Evolutionary conservation across 2,797 vertebrate genomes (phyloP).

Genomic region (Tangara arthus): DNA sequence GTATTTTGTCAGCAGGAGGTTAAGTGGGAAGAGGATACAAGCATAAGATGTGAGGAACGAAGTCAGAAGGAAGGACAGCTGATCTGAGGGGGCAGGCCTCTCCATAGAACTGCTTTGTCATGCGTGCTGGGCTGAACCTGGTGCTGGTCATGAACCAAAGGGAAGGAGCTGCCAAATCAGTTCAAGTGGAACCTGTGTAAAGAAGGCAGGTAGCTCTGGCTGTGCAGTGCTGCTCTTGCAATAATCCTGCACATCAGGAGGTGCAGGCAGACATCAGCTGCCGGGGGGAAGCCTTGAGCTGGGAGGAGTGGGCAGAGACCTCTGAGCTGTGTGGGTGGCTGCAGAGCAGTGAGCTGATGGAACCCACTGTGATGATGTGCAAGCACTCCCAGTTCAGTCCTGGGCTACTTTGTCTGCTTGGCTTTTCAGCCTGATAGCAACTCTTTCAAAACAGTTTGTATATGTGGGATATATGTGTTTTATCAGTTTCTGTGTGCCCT

Average conservation of each 20-base stretch:
- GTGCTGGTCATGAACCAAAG: rapidly evolving
- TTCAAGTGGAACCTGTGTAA: rapidly evolving
- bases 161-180: background rate
- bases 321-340: rapidly evolving
- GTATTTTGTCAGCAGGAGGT: background rate
- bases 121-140: background rate
- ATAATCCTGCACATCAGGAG: background rate
- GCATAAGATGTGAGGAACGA: background rate
- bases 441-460: background rate
- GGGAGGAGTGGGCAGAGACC: background rate
- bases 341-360: background rate
- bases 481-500: background rate
- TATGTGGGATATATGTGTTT: rapidly evolving
- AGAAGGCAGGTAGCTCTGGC: background rate
- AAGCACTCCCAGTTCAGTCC: background rate
- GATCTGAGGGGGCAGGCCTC: background rate
- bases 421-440: background rate
- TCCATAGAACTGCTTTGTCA: background rate
- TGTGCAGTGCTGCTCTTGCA: background rate
- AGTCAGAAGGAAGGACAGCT: background rate
- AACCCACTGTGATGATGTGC: background rate
- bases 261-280: background rate
- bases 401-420: background rate
- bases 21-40: background rate
- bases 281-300: background rate